phyloP scores from a whole-genome alignment of 2,888 invertebrate species.

The Erebia palarica region DNA sequence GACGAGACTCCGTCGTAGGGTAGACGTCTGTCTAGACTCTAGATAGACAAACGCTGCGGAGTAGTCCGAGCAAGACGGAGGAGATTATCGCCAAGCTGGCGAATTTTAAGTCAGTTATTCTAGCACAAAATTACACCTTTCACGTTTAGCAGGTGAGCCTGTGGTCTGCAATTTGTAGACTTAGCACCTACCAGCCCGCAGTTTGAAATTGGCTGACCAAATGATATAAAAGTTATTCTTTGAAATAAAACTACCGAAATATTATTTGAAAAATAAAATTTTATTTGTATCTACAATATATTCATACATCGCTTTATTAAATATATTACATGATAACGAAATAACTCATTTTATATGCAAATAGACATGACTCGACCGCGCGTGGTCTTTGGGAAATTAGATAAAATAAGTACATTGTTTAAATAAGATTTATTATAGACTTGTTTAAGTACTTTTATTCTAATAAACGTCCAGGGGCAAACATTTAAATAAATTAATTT shows the following conservation, averaged over 20 bases:
- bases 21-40: too few species aligned
- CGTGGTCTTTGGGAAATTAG: conserved; percentile 65
- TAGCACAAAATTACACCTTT: too few species aligned
- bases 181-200: too few species aligned
- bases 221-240: too few species aligned
- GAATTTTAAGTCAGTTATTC: too few species aligned
- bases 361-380: conserved; percentile 76
- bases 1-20: too few species aligned
- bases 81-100: too few species aligned
- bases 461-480: conserved; percentile 9
- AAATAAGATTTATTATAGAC: conserved; percentile 17
- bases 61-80: too few species aligned
- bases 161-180: too few species aligned
- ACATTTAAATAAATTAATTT: background rate
- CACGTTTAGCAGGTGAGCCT: too few species aligned
- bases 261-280: conserved; percentile 61
- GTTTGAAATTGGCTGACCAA: too few species aligned
- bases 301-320: conserved; percentile 67
- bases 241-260: conserved; percentile 36
- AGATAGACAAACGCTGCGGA: too few species aligned
- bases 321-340: conserved; percentile 73
- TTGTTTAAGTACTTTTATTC: background rate
- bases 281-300: conserved; percentile 78
- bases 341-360: conserved; percentile 62
- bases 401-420: conserved; percentile 44